Evolutionary conservation across 1,140 invertebrate genomes (phyloP).

Genomic region (Yoshiicerus persimilis): DNA sequence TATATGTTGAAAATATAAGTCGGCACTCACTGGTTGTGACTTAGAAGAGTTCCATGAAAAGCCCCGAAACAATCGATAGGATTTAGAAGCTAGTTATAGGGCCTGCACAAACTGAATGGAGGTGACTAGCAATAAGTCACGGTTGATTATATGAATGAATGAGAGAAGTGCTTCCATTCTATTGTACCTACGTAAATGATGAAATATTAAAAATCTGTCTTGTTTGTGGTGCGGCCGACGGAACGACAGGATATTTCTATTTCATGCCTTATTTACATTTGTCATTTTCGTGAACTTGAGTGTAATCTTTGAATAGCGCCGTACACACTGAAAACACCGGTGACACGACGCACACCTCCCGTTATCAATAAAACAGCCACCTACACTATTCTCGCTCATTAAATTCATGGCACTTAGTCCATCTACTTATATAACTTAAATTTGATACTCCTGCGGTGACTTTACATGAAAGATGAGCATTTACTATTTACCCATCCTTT

Average conservation of each 20-base stretch:
- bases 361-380: background rate
- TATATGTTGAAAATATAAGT: too few species aligned
- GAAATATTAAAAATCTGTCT: conserved; percentile 15
- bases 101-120: background rate
- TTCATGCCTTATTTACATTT: conserved; percentile 25
- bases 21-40: too few species aligned
- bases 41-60: background rate
- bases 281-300: background rate
- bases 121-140: background rate
- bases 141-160: background rate
- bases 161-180: background rate
- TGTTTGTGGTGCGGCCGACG: background rate
- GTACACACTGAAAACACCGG: background rate
- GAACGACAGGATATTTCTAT: conserved; percentile 17
- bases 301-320: background rate
- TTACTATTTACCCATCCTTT: background rate
- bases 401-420: background rate
- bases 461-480: too few species aligned
- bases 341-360: background rate
- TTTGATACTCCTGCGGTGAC: too few species aligned
- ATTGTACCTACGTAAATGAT: background rate
- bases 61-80: background rate
- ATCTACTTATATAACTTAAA: background rate
- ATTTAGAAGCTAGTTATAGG: background rate
- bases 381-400: background rate